phyloP scores from a whole-genome alignment of 2,113 vertebrate genomes.

The Lonchura striata region DNA sequence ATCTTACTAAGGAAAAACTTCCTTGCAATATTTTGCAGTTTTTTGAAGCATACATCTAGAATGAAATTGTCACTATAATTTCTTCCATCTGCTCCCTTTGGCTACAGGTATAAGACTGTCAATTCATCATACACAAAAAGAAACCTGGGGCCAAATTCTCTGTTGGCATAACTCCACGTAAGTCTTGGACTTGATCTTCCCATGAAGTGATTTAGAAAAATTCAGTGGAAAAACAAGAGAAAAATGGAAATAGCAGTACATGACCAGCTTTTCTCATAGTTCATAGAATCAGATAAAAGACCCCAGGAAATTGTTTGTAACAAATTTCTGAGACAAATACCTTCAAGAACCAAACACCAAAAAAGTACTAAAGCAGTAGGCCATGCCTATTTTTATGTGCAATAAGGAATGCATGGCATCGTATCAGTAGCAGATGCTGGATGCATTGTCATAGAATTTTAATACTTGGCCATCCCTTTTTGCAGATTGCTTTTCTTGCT shows the following conservation, averaged over 20 bases:
- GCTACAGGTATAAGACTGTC: constrained; percentile 22
- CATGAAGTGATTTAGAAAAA: not conserved
- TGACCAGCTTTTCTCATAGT: not conserved
- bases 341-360: not conserved
- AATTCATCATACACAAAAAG: not conserved
- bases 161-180: not conserved
- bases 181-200: not conserved
- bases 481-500: not conserved
- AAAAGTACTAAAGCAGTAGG: not conserved
- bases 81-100: constrained; percentile 45
- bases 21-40: not conserved
- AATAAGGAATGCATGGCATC: not conserved
- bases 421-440: not conserved
- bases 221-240: not conserved
- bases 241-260: not conserved
- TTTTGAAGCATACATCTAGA: not conserved
- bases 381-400: not conserved
- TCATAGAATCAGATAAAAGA: not conserved
- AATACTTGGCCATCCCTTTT: not conserved
- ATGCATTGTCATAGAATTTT: not conserved
- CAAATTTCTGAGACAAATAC: not conserved
- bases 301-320: not conserved
- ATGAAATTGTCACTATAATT: not conserved
- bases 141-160: not conserved
- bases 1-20: not conserved